phyloP scores from a whole-genome alignment of 2,113 vertebrate species.

The Pogonocichla stellata region DNA sequence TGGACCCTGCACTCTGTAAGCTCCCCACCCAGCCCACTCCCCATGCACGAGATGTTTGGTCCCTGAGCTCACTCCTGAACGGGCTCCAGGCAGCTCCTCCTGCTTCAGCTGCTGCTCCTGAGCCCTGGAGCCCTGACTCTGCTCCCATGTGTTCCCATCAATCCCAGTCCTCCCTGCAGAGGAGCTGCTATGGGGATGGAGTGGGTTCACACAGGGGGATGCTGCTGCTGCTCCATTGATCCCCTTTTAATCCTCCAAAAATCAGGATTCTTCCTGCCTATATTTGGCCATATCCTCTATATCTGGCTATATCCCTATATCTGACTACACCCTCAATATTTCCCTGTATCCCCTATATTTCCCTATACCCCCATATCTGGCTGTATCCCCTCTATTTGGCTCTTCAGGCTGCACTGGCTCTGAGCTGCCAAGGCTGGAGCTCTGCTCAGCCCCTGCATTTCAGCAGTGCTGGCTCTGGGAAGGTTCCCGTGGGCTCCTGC shows the following conservation, averaged over 20 bases:
- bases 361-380: neutral
- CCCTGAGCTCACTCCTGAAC: constrained; percentile 59
- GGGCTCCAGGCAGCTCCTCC: constrained; percentile 26
- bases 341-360: neutral
- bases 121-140: neutral
- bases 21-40: constrained; percentile 51
- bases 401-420: neutral
- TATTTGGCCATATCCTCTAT: neutral
- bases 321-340: neutral
- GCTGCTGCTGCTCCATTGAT: neutral
- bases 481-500: neutral
- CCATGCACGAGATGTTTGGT: constrained; percentile 17
- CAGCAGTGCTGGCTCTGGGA: neutral
- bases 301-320: neutral
- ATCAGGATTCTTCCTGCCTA: neutral
- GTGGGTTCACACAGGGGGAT: neutral
- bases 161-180: neutral
- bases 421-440: neutral
- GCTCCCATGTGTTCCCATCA: constrained; percentile 10
- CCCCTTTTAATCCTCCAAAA: neutral
- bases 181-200: neutral
- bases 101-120: neutral
- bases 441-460: neutral
- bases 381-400: neutral
- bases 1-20: neutral